phyloP scores from a whole-genome alignment of 2,797 vertebrate species.

The Anomalospiza imberbis region DNA sequence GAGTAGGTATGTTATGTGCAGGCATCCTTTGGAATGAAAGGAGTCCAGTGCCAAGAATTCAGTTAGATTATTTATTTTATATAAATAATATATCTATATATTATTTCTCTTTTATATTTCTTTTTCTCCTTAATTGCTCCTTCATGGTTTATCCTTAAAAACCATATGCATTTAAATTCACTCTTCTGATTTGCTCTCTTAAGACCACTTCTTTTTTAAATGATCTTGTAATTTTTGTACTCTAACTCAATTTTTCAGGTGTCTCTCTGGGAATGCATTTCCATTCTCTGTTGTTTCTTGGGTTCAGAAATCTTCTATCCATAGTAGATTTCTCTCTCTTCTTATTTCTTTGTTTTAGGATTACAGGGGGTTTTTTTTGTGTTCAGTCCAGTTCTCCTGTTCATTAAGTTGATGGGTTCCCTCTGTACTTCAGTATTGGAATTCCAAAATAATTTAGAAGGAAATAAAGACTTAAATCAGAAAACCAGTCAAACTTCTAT shows the following conservation, averaged over 20 bases:
- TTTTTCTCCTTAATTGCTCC: neutral
- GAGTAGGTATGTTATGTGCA: neutral
- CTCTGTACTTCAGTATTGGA: neutral
- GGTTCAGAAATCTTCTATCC: neutral
- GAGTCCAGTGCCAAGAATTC: neutral
- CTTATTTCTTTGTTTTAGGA: neutral
- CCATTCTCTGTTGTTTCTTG: neutral
- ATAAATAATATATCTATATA: neutral
- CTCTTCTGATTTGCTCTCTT: neutral
- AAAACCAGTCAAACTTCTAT: constrained; percentile 16
- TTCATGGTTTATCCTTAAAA: neutral
- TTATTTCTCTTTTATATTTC: neutral
- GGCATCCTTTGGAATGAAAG: neutral
- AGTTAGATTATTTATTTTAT: neutral
- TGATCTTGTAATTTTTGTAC: neutral
- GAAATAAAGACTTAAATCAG: constrained; percentile 24
- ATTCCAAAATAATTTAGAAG: constrained; percentile 2
- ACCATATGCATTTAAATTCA: neutral
- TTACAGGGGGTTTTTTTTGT: neutral
- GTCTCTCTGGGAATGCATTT: neutral
- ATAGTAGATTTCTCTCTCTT: neutral
- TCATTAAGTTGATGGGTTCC: neutral
- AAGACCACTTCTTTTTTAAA: neutral
- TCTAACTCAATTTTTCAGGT: neutral
- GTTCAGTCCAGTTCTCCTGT: neutral